phyloP scores from a whole-genome alignment of 2,797 vertebrate species.

The Scleropages formosus region DNA sequence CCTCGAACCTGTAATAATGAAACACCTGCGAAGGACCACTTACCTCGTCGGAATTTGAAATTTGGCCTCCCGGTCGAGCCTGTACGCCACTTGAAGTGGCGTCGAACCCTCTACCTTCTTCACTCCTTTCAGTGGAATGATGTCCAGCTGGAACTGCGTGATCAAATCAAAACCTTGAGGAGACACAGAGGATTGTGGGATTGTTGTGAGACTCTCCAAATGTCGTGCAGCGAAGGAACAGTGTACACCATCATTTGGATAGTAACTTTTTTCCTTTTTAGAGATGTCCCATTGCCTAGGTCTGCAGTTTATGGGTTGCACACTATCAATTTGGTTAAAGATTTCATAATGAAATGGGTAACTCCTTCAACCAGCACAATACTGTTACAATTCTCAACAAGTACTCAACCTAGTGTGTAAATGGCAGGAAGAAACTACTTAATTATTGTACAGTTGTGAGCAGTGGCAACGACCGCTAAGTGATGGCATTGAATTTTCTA shows the following conservation, averaged over 20 bases:
- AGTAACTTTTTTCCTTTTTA: background rate
- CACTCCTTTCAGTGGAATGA: conserved; percentile 71
- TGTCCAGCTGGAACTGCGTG: conserved; percentile 77
- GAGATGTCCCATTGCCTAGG: background rate
- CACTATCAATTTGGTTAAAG: too few species aligned
- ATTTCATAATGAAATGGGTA: background rate
- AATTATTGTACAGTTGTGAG: too few species aligned
- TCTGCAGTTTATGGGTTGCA: too few species aligned
- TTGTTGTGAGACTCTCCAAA: background rate
- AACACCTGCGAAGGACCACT: conserved; percentile 58
- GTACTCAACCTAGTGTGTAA: too few species aligned
- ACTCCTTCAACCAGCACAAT: too few species aligned
- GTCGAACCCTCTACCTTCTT: conserved; percentile 77
- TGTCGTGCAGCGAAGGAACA: background rate
- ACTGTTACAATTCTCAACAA: too few species aligned
- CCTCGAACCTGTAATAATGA: conserved; percentile 15
- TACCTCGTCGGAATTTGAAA: conserved; percentile 80
- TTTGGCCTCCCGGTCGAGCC: conserved; percentile 76
- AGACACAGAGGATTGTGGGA: conserved; percentile 1
- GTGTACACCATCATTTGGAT: background rate
- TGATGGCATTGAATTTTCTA: too few species aligned
- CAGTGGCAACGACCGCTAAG: too few species aligned
- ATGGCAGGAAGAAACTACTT: too few species aligned
- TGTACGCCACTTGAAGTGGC: conserved; percentile 74
- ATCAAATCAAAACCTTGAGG: conserved; percentile 75